Evolutionary conservation across 2,888 invertebrate species (phyloP).

Genomic region (Strigamia maritima): DNA sequence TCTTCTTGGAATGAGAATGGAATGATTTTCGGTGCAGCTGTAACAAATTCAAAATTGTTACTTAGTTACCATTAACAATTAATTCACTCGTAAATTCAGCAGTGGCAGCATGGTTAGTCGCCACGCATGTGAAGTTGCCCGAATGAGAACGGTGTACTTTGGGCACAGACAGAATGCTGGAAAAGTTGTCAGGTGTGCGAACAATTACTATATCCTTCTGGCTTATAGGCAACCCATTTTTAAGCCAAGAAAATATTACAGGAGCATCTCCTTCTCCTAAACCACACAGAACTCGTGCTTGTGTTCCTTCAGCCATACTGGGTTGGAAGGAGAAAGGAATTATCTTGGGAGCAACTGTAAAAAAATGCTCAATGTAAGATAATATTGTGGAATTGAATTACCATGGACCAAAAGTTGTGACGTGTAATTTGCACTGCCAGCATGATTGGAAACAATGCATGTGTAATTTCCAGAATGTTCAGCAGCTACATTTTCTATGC

Average conservation of each 20-base stretch:
- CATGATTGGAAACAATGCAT: conserved; percentile 13
- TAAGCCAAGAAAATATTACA: conserved; percentile 50
- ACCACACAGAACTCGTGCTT: conserved; percentile 21
- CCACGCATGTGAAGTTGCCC: conserved; percentile 51
- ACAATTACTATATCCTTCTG: conserved; percentile 40
- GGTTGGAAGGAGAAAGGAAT: conserved; percentile 37
- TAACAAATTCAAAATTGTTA: neutral
- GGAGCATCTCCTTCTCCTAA: conserved; percentile 48
- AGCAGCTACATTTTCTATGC: conserved; percentile 29
- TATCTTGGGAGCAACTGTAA: conserved; percentile 37
- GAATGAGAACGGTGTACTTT: conserved; percentile 49
- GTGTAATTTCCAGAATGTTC: conserved; percentile 37
- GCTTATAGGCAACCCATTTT: conserved; percentile 49
- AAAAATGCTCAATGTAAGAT: neutral
- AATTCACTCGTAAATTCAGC: conserved; percentile 11
- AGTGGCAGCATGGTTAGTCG: conserved; percentile 30
- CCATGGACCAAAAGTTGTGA: conserved; percentile 36
- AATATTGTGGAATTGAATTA: conserved; percentile 9
- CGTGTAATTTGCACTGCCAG: conserved; percentile 5
- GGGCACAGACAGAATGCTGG: conserved; percentile 49
- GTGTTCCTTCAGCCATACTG: conserved; percentile 31
- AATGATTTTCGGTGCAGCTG: conserved; percentile 36
- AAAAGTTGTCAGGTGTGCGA: conserved; percentile 49
- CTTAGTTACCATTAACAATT: conserved; percentile 35
- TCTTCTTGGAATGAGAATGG: conserved; percentile 36